Conservation (phyloP, 1,140 invertebrate species). For the Nephila pilipes region DNA sequence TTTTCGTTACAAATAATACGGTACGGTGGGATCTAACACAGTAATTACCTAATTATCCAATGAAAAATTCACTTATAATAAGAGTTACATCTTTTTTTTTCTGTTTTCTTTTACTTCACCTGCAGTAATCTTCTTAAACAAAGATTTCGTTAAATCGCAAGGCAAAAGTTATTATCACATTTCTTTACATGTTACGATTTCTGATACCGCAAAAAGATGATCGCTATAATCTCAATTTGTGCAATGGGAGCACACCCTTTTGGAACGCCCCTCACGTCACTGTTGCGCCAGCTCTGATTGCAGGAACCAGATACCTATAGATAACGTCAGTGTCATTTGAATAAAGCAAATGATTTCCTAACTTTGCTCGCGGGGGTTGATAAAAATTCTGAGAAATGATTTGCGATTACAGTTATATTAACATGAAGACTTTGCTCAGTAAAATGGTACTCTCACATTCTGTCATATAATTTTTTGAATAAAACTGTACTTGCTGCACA, state of each 20-base stretch:
- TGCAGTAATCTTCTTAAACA: conserved; percentile 12
- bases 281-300: not conserved
- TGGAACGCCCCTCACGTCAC: not conserved
- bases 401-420: not conserved
- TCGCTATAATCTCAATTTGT: not conserved
- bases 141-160: conserved; percentile 56
- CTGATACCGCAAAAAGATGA: not conserved
- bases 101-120: not conserved
- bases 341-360: conserved; percentile 30
- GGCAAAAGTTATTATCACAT: conserved; percentile 40
- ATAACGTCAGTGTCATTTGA: conserved; percentile 2
- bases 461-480: too few species aligned
- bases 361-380: not conserved
- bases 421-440: too few species aligned
- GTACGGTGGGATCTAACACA: not conserved
- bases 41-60: conserved; percentile 69
- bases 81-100: conserved; percentile 12
- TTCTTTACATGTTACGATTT: conserved; percentile 20
- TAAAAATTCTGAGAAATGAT: not conserved
- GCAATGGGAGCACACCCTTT: not conserved
- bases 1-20: conserved; percentile 37
- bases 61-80: conserved; percentile 68
- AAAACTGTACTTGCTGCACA: too few species aligned
- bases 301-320: not conserved
- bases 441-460: too few species aligned